Base-by-base conservation (phyloP, 2,888 invertebrate genomes). In the Phaedon cochleariae region DNA sequence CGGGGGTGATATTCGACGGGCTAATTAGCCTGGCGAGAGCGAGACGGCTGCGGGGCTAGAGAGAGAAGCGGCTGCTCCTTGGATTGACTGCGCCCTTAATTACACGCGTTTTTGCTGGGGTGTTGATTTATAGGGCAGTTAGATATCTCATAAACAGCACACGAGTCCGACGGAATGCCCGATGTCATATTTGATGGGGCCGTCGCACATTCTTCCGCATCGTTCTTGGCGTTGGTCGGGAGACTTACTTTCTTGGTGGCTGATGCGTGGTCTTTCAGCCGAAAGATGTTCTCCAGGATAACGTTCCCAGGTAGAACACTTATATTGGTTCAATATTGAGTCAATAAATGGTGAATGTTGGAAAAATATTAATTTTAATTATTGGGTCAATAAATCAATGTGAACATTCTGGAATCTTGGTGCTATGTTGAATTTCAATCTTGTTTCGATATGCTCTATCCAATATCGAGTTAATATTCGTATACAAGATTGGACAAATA, bases 61-160 rank as follows among this genome's bases (percentile, higher is more conserved):
- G 52, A 54, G 59, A 68, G 68, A 57, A 53, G 31, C 51, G 63
- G 60, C 64, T 62, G 51, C 63, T 69, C 63, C 41, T 62, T 60
- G 65, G 63, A 69, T 69, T 69, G 69, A 69, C 69, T 79, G 77
- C 76, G 74, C 78, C 79, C 81, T 82, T 83, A 83, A 83, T 83
- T 83, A 82, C 83, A 80, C 76, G 77, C 79, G 79, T 80, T 82
- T 80, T 77, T 77, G 76, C 78, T 80, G 77, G 84, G 85, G 84
- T 84, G 84, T 83, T 85, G 85, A 85, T 85, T 85, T 85, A 85
- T 85, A 80, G 84, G 80, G 81, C 81, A 84, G 85, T 85, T 85
- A 85, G 82, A 84, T 83, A 82, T 84, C 84, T 84, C 85, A 85
- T 85, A 85, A 85, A 85, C 84, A 84, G 84, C 84, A 84, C 83